Evolutionary conservation across 2,888 invertebrate genomes (phyloP), one percentile per base, ranked within the genome.

Genomic region (Synanthedon andrenaeformis): DNA sequence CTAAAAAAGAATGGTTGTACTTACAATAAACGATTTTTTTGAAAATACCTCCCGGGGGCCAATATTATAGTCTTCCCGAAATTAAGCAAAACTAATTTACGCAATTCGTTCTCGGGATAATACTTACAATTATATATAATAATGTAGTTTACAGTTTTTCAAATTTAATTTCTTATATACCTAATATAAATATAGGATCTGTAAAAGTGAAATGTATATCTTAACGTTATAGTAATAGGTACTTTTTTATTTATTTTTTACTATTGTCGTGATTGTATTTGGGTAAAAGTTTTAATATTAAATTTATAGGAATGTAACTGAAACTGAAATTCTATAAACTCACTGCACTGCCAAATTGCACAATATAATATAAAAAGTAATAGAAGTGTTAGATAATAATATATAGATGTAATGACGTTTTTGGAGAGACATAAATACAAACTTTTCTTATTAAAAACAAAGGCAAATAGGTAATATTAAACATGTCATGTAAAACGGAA

Each of bases 1-100:
- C 6, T 42, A n/a, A 45, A 45, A 13, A n/a, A 13, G 45, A 13
- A 14, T 14, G 45, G 45, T n/a, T 45, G 14, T 45, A 14, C 13
- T 45, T 13, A 14, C 14, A 6, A 14, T 45, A 45, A 13, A 13
- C 6, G n/a, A 13, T 45, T 45, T 45, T n/a, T 45, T 45, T 45
- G 6, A 45, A 45, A 45, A 56, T 57, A 57, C 53, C 68, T 77
- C 74, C 71, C 74, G 76, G 72, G 78, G 72, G 75, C 78, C 78
- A 79, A 79, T 68, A 57, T 57, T 61, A 60, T 70, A 72, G 80
- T 80, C 75, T 79, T 76, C 75, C 76, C 72, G 61, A 69, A 66
- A 69, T 64, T 64, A 57, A 55, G 45, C 42, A 28, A 10, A 51
- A 51, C n/a, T 12, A n/a, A 12, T 23, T 49, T 17, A 17, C 11